Percentiles rank a stretch among this genome's conserved stretches.
These are phyloP conservation scores for Trachelus tabidus DNA, from an alignment of 2,888 invertebrate genomes.

Conservation along the genomic window DNA sequence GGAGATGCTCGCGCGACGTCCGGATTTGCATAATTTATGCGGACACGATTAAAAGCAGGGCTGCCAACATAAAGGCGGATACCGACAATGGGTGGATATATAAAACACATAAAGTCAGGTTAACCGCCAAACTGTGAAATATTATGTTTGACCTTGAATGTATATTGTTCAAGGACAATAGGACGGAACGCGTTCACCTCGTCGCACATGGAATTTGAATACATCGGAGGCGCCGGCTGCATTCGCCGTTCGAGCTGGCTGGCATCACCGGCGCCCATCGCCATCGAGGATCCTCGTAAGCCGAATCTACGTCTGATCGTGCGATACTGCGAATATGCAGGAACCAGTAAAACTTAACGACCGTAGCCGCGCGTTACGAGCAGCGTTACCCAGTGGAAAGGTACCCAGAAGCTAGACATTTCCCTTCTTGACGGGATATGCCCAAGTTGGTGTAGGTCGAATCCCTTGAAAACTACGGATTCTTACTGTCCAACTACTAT, in stretches of 20 bases:
- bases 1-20: neutral
- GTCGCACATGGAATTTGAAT: neutral
- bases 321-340: slow-evolving; percentile 26
- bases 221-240: neutral
- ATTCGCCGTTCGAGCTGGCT: neutral
- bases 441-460: neutral
- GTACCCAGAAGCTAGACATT: neutral
- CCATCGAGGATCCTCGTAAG: slow-evolving; percentile 35
- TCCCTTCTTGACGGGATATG: neutral
- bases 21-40: neutral
- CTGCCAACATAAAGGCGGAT: neutral
- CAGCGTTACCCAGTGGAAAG: neutral
- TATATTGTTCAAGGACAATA: neutral
- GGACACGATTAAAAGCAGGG: neutral
- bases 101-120: too few relatives aligned
- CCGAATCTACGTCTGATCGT: slow-evolving; percentile 17
- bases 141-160: neutral
- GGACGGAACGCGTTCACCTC: neutral
- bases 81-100: neutral
- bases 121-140: neutral
- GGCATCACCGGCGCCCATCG: slow-evolving; percentile 5
- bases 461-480: neutral
- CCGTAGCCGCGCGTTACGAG: neutral
- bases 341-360: slow-evolving; percentile 31
- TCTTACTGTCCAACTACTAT: neutral